Conservation (phyloP, 1,140 invertebrate species). For the Aphidius gifuensis region DNA sequence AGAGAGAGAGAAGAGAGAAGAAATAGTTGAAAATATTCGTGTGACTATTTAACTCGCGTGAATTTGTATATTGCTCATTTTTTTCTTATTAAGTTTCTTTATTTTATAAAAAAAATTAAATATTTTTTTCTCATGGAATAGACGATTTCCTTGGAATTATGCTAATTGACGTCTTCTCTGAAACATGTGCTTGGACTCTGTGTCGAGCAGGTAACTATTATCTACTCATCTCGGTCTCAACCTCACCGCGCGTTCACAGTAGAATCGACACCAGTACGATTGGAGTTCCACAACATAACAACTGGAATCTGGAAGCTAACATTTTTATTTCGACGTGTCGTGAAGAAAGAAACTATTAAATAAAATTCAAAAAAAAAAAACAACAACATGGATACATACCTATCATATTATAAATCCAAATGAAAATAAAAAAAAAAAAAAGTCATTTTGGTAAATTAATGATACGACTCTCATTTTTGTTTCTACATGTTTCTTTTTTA, state of each 20-base stretch:
- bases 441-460: too few species aligned
- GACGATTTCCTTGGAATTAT: conserved; percentile 49
- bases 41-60: neutral
- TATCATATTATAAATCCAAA: too few species aligned
- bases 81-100: conserved; percentile 3
- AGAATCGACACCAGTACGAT: conserved; percentile 13
- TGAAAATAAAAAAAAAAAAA: too few species aligned
- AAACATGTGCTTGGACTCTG: conserved; percentile 36
- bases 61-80: conserved; percentile 9
- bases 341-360: neutral
- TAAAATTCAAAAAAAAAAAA: neutral
- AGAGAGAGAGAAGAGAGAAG: neutral
- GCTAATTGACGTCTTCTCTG: conserved; percentile 40
- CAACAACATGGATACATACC: too few species aligned
- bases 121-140: conserved; percentile 28
- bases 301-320: conserved; percentile 13
- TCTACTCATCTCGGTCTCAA: conserved; percentile 12
- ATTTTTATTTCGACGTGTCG: conserved; percentile 8
- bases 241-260: neutral
- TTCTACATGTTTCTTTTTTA: too few species aligned
- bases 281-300: neutral
- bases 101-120: neutral
- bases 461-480: too few species aligned
- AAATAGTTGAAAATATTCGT: conserved; percentile 8
- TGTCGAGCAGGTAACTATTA: conserved; percentile 17